phyloP scores from a whole-genome alignment of 2,797 vertebrate species.

The Parauchenoglanis punctatus region DNA sequence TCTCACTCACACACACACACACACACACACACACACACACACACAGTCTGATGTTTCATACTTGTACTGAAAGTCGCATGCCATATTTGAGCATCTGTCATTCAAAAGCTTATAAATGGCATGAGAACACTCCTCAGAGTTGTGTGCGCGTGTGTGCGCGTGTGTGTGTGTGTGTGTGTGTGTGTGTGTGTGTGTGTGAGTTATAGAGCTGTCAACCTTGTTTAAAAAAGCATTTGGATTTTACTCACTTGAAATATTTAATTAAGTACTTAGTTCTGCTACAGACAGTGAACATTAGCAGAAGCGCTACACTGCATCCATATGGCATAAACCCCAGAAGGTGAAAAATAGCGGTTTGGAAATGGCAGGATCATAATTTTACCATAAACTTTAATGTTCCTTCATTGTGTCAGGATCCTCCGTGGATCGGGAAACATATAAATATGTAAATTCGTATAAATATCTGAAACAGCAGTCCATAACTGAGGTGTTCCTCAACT shows the following conservation, averaged over 20 bases:
- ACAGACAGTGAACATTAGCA: conserved; percentile 2
- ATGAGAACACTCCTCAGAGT: background rate
- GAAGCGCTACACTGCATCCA: background rate
- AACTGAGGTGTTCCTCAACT: background rate
- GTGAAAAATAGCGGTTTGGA: background rate
- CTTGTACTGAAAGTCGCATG: background rate
- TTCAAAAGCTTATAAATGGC: conserved; percentile 3
- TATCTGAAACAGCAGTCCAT: background rate
- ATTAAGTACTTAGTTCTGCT: background rate
- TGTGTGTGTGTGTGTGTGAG: background rate
- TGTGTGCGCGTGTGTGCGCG: too few species aligned
- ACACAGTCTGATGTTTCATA: background rate
- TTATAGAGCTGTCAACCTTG: background rate
- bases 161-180: background rate
- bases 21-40: conserved; percentile 9
- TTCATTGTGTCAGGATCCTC: background rate
- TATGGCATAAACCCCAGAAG: background rate
- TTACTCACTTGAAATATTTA: background rate
- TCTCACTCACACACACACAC: background rate
- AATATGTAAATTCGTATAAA: too few species aligned
- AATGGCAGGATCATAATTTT: background rate
- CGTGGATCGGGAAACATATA: background rate
- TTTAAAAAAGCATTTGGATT: background rate
- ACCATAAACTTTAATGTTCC: background rate
- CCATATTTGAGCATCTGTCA: background rate